Percentiles rank a stretch among this genome's conserved stretches.
Evolutionary conservation across 1,140 invertebrate species (phyloP).

Genomic region (Drosophila burlai): DNA sequence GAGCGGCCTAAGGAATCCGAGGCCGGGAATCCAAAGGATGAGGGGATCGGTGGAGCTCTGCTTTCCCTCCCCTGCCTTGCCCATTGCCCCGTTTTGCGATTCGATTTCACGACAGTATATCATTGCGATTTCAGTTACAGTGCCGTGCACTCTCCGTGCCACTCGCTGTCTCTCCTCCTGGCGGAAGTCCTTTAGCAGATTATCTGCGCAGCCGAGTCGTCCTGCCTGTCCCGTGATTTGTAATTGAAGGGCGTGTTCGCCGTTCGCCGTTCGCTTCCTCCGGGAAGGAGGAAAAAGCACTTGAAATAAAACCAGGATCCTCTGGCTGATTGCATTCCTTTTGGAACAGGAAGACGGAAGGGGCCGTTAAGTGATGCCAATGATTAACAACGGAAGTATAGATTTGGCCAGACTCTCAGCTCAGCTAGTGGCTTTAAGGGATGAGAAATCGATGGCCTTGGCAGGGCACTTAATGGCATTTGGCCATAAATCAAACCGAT

Average conservation of each 20-base stretch:
- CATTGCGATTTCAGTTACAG: slow-evolving; percentile 81
- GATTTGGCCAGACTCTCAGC: slow-evolving; percentile 60
- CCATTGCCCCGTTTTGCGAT: slow-evolving; percentile 19
- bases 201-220: slow-evolving; percentile 68
- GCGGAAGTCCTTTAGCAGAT: slow-evolving; percentile 84
- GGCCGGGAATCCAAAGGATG: slow-evolving; percentile 1
- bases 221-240: slow-evolving; percentile 61
- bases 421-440: not conserved
- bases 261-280: not conserved
- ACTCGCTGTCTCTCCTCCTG: slow-evolving; percentile 28
- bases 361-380: slow-evolving; percentile 85
- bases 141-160: slow-evolving; percentile 6
- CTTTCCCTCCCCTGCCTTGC: not conserved
- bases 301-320: slow-evolving; percentile 26
- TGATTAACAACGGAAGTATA: slow-evolving; percentile 85
- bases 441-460: slow-evolving; percentile 64
- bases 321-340: slow-evolving; percentile 17
- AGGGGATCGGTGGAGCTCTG: slow-evolving; percentile 27
- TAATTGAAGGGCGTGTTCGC: slow-evolving; percentile 84
- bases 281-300: slow-evolving; percentile 31
- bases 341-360: slow-evolving; percentile 56
- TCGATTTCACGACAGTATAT: slow-evolving; percentile 80
- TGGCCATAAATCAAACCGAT: slow-evolving; percentile 73
- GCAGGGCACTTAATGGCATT: slow-evolving; percentile 74
- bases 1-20: slow-evolving; percentile 38